Percentiles rank a stretch among this genome's conserved stretches.
phyloP scores from a whole-genome alignment of 2,113 vertebrate genomes.

The Epinephelus cyanopodus region DNA sequence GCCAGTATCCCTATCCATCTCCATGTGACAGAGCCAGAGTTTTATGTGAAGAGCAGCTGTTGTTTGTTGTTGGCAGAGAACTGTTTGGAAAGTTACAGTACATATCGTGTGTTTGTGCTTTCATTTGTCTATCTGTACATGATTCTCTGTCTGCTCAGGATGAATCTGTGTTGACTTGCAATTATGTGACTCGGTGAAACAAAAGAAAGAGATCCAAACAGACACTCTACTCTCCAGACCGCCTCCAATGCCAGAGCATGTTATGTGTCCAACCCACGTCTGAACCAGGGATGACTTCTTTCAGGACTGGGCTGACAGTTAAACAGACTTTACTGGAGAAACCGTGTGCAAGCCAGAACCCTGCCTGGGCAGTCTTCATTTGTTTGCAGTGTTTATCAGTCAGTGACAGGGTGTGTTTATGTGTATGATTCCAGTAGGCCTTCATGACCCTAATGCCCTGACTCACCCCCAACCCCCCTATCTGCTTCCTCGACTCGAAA shows the following conservation, averaged over 20 bases:
- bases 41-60: conserved; percentile 66
- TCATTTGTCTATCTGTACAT: conserved; percentile 50
- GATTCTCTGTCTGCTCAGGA: conserved; percentile 33
- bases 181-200: conserved; percentile 71
- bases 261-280: conserved; percentile 49
- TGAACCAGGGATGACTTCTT: conserved; percentile 65
- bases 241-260: conserved; percentile 39
- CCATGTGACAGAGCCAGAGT: conserved; percentile 28
- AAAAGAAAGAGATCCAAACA: conserved; percentile 77
- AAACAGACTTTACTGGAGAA: conserved; percentile 51
- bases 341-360: conserved; percentile 31
- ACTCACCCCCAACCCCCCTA: neutral
- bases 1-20: conserved; percentile 47
- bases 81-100: conserved; percentile 56
- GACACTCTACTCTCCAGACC: conserved; percentile 47
- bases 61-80: conserved; percentile 66
- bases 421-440: conserved; percentile 67
- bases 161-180: conserved; percentile 62
- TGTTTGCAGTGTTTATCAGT: conserved; percentile 79
- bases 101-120: conserved; percentile 31
- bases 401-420: conserved; percentile 79
- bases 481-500: neutral
- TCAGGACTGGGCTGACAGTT: conserved; percentile 45
- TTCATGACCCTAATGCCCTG: conserved; percentile 57
- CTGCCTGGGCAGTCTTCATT: conserved; percentile 60